These are phyloP conservation scores for Mormyrus proboscirostris DNA, from an alignment of 2,797 vertebrate species.

Conservation along the genomic window DNA sequence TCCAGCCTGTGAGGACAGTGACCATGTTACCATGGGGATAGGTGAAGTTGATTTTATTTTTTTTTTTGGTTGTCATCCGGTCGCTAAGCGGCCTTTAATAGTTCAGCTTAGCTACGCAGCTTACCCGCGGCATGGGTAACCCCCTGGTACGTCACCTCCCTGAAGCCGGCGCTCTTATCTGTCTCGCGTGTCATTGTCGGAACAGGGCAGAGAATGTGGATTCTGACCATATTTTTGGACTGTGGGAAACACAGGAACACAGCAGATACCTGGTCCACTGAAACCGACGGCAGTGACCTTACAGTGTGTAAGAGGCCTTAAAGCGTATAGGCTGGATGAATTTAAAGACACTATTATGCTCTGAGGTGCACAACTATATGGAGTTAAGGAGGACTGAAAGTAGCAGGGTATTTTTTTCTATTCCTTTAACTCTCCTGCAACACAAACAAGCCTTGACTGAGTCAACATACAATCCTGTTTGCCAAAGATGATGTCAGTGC, in stretches of 20 bases:
- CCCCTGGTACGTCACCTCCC: neutral
- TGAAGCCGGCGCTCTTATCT: neutral
- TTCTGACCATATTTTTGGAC: neutral
- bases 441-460: conserved; percentile 51
- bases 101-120: neutral
- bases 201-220: neutral
- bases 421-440: conserved; percentile 18
- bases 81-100: neutral
- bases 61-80: neutral
- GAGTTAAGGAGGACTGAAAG: neutral
- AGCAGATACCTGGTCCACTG: neutral
- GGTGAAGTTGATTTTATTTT: neutral
- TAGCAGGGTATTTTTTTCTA: neutral
- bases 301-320: neutral
- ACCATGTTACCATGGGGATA: neutral
- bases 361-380: neutral
- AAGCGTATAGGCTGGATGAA: neutral
- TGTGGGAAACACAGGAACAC: neutral
- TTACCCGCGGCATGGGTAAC: neutral
- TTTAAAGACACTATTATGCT: neutral
- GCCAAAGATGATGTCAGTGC: conserved; percentile 54
- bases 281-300: neutral
- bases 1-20: neutral
- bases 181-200: neutral
- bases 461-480: conserved; percentile 36